These are phyloP conservation scores for Colostygia pectinataria DNA, from an alignment of 2,888 invertebrate species.

Conservation along the genomic window DNA sequence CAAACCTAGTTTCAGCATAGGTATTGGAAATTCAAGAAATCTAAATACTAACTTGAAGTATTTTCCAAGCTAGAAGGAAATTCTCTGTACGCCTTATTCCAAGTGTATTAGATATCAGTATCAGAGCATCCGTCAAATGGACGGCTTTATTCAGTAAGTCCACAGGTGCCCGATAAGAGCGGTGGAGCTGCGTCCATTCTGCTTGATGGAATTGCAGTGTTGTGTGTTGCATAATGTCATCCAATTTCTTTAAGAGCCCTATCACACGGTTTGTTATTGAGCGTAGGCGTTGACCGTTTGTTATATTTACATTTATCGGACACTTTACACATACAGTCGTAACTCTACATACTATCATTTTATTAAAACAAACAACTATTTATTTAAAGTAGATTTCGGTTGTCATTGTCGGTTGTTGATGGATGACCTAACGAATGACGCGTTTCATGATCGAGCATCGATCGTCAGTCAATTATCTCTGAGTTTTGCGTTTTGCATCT, in stretches of 20 bases:
- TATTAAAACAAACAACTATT: no score
- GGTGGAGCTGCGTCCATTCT: slow-evolving; percentile 45
- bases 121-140: slow-evolving; percentile 56
- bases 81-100: slow-evolving; percentile 2
- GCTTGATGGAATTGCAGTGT: slow-evolving; percentile 68
- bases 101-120: slow-evolving; percentile 21
- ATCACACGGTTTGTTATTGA: no score
- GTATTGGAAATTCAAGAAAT: neutral
- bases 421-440: no score
- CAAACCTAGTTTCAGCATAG: neutral
- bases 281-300: no score
- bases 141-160: slow-evolving; percentile 65
- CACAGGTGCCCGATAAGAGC: slow-evolving; percentile 74
- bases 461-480: no score
- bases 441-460: no score
- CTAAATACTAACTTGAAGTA: neutral
- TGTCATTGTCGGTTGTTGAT: no score
- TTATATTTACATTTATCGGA: no score
- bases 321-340: no score
- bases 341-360: no score
- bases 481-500: no score
- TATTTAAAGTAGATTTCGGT: no score
- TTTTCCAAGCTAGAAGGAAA: neutral
- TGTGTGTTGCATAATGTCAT: slow-evolving; percentile 57
- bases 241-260: slow-evolving; percentile 26